Evolutionary conservation across 2,113 vertebrate species (phyloP).

Genomic region (Labeo catla): DNA sequence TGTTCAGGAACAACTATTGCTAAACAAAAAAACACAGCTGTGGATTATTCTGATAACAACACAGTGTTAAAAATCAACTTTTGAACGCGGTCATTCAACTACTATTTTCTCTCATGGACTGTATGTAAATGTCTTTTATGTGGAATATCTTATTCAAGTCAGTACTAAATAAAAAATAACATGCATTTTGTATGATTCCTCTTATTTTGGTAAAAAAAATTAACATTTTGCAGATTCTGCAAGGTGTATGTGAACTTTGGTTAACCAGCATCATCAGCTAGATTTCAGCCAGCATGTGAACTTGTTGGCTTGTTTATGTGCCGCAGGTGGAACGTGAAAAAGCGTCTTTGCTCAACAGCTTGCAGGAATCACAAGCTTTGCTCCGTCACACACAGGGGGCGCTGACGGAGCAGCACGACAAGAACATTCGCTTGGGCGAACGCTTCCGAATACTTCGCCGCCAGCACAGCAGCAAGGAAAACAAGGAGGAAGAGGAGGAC

Average conservation of each 20-base stretch:
- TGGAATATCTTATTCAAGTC: too few relatives aligned
- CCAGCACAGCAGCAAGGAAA: slow-evolving; percentile 72
- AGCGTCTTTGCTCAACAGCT: slow-evolving; percentile 81
- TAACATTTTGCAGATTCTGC: too few relatives aligned
- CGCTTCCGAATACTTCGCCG: slow-evolving; percentile 82
- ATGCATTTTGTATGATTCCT: too few relatives aligned
- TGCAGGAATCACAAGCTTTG: slow-evolving; percentile 92
- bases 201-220: too few relatives aligned
- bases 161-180: too few relatives aligned
- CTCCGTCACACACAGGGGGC: slow-evolving; percentile 93
- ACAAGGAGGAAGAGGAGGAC: slow-evolving; percentile 60
- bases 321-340: slow-evolving; percentile 93
- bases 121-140: too few relatives aligned
- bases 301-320: background rate
- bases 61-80: too few relatives aligned
- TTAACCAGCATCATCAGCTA: background rate
- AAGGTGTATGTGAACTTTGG: background rate
- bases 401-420: slow-evolving; percentile 89
- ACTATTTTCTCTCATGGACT: too few relatives aligned
- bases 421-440: slow-evolving; percentile 83
- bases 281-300: background rate
- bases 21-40: too few relatives aligned
- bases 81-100: too few relatives aligned
- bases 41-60: too few relatives aligned
- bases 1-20: too few relatives aligned